Evolutionary conservation across 2,888 invertebrate species (phyloP).

Genomic region (Sesia bembeciformis): DNA sequence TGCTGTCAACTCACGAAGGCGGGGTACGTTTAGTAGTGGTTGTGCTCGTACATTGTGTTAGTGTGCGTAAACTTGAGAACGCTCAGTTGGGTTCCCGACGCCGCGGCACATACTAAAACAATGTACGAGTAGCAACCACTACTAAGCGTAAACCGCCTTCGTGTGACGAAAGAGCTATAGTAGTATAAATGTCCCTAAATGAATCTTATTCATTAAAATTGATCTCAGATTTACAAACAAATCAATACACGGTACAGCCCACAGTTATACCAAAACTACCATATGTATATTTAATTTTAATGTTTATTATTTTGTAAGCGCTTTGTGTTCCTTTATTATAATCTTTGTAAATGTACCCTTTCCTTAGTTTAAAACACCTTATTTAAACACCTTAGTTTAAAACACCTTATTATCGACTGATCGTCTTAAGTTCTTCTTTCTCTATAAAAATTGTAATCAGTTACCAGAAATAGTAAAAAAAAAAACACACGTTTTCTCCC

Average conservation of each 20-base stretch:
- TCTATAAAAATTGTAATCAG: not conserved
- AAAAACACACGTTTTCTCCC: not conserved
- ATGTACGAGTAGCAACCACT: too few relatives aligned
- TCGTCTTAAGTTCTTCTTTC: slow-evolving; percentile 5
- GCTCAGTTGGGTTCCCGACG: too few relatives aligned
- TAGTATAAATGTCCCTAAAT: slow-evolving; percentile 4
- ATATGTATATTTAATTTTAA: slow-evolving; percentile 44
- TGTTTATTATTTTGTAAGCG: slow-evolving; percentile 32
- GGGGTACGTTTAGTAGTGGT: too few relatives aligned
- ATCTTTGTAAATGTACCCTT: slow-evolving; percentile 42
- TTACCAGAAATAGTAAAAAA: slow-evolving; percentile 10
- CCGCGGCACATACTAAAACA: too few relatives aligned
- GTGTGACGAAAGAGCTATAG: too few relatives aligned
- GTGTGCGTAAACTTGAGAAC: too few relatives aligned
- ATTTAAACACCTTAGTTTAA: too few relatives aligned
- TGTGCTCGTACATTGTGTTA: too few relatives aligned
- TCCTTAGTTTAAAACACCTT: slow-evolving; percentile 1
- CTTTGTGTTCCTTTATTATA: slow-evolving; percentile 63
- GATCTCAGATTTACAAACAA: slow-evolving; percentile 51
- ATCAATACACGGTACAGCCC: slow-evolving; percentile 38
- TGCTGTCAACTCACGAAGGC: too few relatives aligned
- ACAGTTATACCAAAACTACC: slow-evolving; percentile 63
- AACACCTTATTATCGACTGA: slow-evolving; percentile 7
- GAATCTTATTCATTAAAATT: slow-evolving; percentile 44
- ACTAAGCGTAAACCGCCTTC: too few relatives aligned